Base-by-base conservation (phyloP, 2,113 vertebrate species). In the Orycteropus afer region DNA sequence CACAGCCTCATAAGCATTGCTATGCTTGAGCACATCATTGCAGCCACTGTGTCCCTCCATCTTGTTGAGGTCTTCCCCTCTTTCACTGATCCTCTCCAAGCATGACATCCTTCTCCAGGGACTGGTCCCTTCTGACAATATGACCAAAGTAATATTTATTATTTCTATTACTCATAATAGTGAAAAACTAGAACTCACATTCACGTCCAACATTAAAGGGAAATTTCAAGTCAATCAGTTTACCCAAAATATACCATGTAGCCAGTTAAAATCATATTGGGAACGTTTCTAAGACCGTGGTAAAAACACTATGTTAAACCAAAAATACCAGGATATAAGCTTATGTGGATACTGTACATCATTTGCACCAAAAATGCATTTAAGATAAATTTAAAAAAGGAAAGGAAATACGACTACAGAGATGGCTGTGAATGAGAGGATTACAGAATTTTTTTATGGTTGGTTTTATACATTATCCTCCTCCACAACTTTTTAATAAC, bases 111-210 rank as follows among this genome's bases (percentile, higher is more conserved):
- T n/a, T n/a, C n/a, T n/a, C n/a, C n/a, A n/a, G n/a, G n/a, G n/a
- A n/a, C n/a, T n/a, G n/a, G n/a, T n/a, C n/a, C n/a, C n/a, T n/a
- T n/a, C n/a, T n/a, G n/a, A n/a, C n/a, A n/a, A n/a, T n/a, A n/a
- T n/a, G n/a, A n/a, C n/a, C n/a, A n/a, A n/a, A n/a, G n/a, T n/a
- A n/a, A n/a, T n/a, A n/a, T n/a, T n/a, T n/a, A n/a, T n/a, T n/a
- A n/a, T n/a, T n/a, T n/a, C n/a, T n/a, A n/a, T n/a, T n/a, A n/a
- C n/a, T 89, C 93, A 78, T 61, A 92, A 57, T 27, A 47, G 20
- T 73, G 73, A 93, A 91, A 73, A 93, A 91, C 7, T 83, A 25
- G 9, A 87, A 96, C 90, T 49, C 85, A 94, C 45, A 82, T 71
- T 61, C 53, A 93, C 51, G 11, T 23, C 37, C 90, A 95, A 77